Percentiles rank a stretch among this genome's conserved stretches.
Conservation (phyloP, 1,140 invertebrate species). For the Asobara japonica region DNA sequence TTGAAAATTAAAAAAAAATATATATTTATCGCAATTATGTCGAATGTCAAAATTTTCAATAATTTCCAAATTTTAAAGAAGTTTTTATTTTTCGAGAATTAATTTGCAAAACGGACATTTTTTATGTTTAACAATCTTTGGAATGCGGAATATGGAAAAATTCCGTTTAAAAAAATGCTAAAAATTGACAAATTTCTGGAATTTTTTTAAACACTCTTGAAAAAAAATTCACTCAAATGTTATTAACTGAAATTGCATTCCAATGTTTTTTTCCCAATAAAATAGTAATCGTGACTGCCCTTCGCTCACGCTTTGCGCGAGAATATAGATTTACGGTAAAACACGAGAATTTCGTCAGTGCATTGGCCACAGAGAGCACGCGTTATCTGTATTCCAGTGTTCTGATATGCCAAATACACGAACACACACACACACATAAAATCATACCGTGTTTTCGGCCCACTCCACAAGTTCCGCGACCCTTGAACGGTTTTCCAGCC, state of each 20-base stretch:
- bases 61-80: too few species aligned
- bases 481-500: conserved; percentile 24
- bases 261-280: not conserved
- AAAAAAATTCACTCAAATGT: too few species aligned
- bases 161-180: too few species aligned
- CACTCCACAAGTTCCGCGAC: not conserved
- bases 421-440: conserved; percentile 8
- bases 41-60: too few species aligned
- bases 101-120: too few species aligned
- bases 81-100: too few species aligned
- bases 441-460: not conserved
- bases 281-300: not conserved
- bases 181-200: too few species aligned
- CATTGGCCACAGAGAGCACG: not conserved
- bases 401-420: not conserved
- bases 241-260: not conserved
- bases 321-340: not conserved
- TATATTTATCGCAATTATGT: too few species aligned
- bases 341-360: conserved; percentile 11
- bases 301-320: not conserved
- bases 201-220: too few species aligned
- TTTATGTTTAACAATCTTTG: too few species aligned
- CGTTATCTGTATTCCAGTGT: conserved; percentile 2
- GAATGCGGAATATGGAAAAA: too few species aligned
- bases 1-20: too few species aligned